These are phyloP conservation scores for Eurystomus glaucurus DNA, from an alignment of 2,797 vertebrate species.

Conservation along the genomic window DNA sequence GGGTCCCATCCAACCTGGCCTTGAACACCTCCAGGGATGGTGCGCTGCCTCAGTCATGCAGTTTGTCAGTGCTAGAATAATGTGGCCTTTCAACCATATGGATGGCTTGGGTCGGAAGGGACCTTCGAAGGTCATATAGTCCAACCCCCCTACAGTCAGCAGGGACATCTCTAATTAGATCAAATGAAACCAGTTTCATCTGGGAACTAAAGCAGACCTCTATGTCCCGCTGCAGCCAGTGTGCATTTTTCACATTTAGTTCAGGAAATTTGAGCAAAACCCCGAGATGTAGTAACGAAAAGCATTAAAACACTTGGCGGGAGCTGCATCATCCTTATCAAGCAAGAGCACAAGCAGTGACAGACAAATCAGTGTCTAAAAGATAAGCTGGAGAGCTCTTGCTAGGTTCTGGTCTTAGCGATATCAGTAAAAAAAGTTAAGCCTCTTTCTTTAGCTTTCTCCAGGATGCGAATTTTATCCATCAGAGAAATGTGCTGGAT, in stretches of 20 bases:
- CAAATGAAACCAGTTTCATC: background rate
- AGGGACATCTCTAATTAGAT: too few species aligned
- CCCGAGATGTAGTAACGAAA: background rate
- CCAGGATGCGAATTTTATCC: background rate
- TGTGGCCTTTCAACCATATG: background rate
- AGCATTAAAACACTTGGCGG: background rate
- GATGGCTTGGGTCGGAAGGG: too few species aligned
- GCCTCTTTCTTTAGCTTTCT: background rate
- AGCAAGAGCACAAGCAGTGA: background rate
- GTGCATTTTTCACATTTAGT: background rate
- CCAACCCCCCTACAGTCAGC: too few species aligned
- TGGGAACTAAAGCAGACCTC: background rate
- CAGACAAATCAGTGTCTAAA: background rate
- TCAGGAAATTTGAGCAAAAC: background rate
- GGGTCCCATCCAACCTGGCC: too few species aligned
- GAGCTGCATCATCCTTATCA: background rate
- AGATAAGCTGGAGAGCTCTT: background rate
- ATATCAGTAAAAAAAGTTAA: background rate
- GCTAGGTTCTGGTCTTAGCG: background rate
- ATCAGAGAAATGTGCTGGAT: background rate
- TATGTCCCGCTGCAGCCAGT: background rate
- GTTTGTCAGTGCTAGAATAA: background rate
- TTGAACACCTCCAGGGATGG: too few species aligned
- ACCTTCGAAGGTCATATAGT: too few species aligned
- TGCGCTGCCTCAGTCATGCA: background rate